Percentiles rank a stretch among this genome's conserved stretches.
phyloP scores from a whole-genome alignment of 2,888 invertebrate genomes.

The Cephus pygmeus region DNA sequence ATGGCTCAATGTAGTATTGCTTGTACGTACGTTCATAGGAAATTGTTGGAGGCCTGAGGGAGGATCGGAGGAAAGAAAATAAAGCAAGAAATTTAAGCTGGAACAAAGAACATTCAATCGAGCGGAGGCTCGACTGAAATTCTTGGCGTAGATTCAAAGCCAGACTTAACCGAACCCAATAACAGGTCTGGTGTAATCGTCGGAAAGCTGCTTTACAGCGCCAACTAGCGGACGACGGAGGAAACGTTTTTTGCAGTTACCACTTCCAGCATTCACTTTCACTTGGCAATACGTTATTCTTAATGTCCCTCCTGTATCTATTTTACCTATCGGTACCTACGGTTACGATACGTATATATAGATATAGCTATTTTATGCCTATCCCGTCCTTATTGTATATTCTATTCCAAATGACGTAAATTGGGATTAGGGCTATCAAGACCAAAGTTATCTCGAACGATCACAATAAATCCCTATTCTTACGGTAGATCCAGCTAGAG shows the following conservation, averaged over 20 bases:
- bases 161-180: slow-evolving; percentile 34
- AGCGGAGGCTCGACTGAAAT: slow-evolving; percentile 51
- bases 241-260: background rate
- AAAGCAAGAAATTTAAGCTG: background rate
- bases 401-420: background rate
- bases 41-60: background rate
- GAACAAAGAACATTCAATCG: background rate
- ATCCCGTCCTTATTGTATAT: background rate
- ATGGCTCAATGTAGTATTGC: background rate
- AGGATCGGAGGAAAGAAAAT: background rate
- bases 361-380: background rate
- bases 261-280: background rate
- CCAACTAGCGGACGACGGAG: background rate
- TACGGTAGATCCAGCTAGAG: background rate
- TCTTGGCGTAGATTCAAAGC: slow-evolving; percentile 57
- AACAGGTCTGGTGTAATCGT: background rate
- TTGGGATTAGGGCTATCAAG: background rate
- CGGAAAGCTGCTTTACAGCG: background rate
- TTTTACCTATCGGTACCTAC: background rate
- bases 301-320: background rate
- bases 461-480: background rate
- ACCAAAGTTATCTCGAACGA: background rate
- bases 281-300: background rate
- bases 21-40: background rate
- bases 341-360: background rate